Percentiles rank a stretch among this genome's conserved stretches.
Conservation (phyloP, 2,888 invertebrate genomes). For the Leucoma salicis region DNA sequence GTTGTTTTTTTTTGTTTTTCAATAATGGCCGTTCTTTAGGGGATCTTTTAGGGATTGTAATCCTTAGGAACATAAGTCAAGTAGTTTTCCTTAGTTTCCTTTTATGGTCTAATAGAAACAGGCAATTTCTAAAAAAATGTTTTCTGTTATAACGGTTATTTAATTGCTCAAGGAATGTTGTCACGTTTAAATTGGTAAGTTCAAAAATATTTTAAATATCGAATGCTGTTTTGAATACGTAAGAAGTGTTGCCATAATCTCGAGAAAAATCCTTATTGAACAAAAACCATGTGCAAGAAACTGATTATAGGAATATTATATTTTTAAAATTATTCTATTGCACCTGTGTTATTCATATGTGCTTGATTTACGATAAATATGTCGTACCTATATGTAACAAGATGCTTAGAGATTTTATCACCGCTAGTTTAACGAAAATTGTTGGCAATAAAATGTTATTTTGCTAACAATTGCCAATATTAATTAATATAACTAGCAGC, state of each 20-base stretch:
- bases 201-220: conserved; percentile 34
- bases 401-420: too few relatives aligned
- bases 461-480: not conserved
- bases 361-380: conserved; percentile 3
- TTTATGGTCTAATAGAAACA: conserved; percentile 59
- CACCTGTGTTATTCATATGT: conserved; percentile 6
- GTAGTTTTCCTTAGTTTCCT: conserved; percentile 44
- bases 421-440: not conserved
- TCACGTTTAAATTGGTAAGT: conserved; percentile 38
- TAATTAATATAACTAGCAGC: not conserved
- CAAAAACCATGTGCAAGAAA: conserved; percentile 17
- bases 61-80: conserved; percentile 44
- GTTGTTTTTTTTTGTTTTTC: too few relatives aligned
- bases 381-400: too few relatives aligned
- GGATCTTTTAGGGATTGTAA: conserved; percentile 39
- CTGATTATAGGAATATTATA: conserved; percentile 36
- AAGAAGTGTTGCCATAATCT: conserved; percentile 40
- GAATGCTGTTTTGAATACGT: conserved; percentile 33
- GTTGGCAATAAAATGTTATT: not conserved
- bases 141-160: conserved; percentile 32
- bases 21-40: too few relatives aligned
- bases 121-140: conserved; percentile 55
- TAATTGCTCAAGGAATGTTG: conserved; percentile 72
- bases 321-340: conserved; percentile 21
- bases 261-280: conserved; percentile 21